Conservation (phyloP, 2,113 vertebrate genomes). For the Pelecanoides urinatrix region DNA sequence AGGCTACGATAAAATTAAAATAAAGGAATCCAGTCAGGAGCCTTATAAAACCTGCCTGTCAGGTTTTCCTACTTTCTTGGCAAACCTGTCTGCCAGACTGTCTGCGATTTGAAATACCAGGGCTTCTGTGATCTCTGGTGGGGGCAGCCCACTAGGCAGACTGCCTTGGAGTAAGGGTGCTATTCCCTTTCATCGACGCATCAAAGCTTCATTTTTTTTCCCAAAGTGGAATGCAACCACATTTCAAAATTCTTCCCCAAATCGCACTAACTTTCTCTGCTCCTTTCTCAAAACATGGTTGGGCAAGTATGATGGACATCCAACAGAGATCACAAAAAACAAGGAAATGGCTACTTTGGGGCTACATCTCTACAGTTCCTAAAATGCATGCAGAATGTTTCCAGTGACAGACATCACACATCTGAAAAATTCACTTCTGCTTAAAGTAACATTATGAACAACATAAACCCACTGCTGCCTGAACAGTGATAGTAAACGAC, state of each 20-base stretch:
- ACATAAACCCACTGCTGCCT: not conserved
- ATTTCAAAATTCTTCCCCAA: not conserved
- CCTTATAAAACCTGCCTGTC: not conserved
- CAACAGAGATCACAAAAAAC: not conserved
- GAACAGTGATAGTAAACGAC: not conserved
- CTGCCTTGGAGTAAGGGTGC: not conserved
- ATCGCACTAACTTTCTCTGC: not conserved
- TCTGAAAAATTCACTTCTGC: not conserved
- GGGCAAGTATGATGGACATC: not conserved
- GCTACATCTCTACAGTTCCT: not conserved
- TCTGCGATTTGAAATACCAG: not conserved
- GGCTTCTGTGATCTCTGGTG: constrained; percentile 26
- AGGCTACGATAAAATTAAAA: not conserved
- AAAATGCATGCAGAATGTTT: not conserved
- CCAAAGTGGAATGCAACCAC: not conserved
- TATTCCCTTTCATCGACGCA: not conserved
- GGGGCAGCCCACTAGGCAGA: not conserved
- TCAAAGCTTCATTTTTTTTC: not conserved
- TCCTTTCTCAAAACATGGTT: not conserved
- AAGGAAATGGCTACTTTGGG: not conserved
- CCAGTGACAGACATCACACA: not conserved
- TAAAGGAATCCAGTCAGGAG: not conserved
- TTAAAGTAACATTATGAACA: not conserved
- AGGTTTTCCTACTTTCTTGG: not conserved
- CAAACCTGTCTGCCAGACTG: not conserved